Base-by-base conservation (phyloP, 1,140 invertebrate genomes). In the Cyclina sinensis region DNA sequence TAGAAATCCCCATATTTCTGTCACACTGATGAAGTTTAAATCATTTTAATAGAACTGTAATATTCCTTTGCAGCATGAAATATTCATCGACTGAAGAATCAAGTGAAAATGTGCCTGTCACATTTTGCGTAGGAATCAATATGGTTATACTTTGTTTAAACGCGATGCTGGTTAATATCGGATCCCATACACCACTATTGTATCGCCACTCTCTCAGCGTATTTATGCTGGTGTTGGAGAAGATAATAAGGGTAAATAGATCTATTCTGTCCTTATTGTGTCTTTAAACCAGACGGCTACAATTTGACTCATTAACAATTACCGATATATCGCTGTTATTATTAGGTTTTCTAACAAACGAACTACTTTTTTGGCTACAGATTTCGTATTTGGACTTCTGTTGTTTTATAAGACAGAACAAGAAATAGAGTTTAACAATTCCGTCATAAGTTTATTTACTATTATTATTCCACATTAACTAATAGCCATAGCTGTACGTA, bases 91-190 rank as follows among this genome's bases (percentile, higher is more conserved):
- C 43, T 54, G 7, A 1, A 18, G 39, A 21, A 54, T 54, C 5
- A 48, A 54, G 73, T 54, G 73, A 78, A 78, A 78, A 54, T 78
- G 73, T 32, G 73, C 48, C 43, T 48, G 39, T 54, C 73, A 78
- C 48, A 46, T 78, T n/a, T 48, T 78, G 11, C 48, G n/a, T 27
- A 1, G 21, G 39, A 51, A 78, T 78, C 73, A 78, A 78, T 78
- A 78, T 78, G 73, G 39, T 73, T 46, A 39, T 39, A 73, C n/a
- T 73, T 37, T 73, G 16, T 30, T 70, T 21, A 24, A 48, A 30
- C 27, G 35, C 14, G 39, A 78, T 46, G 32, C 27, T 48, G 7
- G 39, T 37, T 48, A 32, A 54, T 78, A 78, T 78, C 32, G 73
- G 73, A 46, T 78, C 39, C 48, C 27, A 27, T 27, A 14, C 32